Conservation (phyloP, 2,797 vertebrate species). For the Microtus obscurus region DNA sequence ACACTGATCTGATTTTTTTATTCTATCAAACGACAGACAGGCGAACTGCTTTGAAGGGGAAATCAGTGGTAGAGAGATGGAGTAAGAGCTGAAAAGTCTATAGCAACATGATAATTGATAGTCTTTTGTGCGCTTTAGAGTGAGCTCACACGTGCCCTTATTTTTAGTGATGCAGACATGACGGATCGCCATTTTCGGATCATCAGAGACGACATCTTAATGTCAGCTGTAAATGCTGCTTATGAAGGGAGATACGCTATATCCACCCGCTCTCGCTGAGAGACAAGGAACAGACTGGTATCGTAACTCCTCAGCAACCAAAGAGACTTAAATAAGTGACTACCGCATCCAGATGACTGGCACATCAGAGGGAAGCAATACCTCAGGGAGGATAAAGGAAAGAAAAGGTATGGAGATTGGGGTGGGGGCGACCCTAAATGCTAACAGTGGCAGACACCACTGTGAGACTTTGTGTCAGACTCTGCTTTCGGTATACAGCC, state of each 20-base stretch:
- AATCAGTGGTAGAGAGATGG: slow-evolving; percentile 2
- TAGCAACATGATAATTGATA: background rate
- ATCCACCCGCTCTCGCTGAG: background rate
- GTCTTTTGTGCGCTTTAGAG: slow-evolving; percentile 41
- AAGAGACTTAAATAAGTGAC: slow-evolving; percentile 43
- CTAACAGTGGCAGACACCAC: background rate
- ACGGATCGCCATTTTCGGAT: slow-evolving; percentile 41
- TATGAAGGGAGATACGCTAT: slow-evolving; percentile 11
- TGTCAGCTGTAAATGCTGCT: background rate
- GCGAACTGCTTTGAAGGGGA: slow-evolving; percentile 9
- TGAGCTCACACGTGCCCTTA: background rate
- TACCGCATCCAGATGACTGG: background rate
- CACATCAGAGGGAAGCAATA: slow-evolving; percentile 10
- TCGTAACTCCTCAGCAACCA: slow-evolving; percentile 16
- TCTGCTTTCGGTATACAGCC: background rate
- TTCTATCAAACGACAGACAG: slow-evolving; percentile 44
- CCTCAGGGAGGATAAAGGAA: background rate
- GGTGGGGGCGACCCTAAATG: background rate
- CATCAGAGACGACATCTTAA: slow-evolving; percentile 46
- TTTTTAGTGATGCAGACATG: slow-evolving; percentile 24
- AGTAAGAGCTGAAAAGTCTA: background rate
- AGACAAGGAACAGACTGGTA: slow-evolving; percentile 30
- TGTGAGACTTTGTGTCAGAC: background rate
- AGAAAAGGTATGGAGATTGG: background rate
- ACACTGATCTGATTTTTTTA: background rate